Evolutionary conservation across 2,797 vertebrate species (phyloP), one percentile per base, ranked within the genome.

Genomic region (Neosilurus hyrtlii): DNA sequence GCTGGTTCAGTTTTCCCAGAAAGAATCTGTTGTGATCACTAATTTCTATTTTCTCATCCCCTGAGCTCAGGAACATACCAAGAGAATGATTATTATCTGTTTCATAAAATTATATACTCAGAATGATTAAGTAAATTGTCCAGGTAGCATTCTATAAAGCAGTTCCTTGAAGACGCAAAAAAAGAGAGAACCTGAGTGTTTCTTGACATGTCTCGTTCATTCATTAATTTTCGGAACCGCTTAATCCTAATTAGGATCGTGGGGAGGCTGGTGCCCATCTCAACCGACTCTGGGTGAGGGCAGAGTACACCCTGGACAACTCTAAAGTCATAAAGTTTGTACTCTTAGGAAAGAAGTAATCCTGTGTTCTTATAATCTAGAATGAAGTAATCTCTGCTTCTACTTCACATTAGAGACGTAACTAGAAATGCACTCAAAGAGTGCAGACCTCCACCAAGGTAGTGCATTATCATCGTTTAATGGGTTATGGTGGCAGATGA

Each of bases 1-100:
- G 70, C 85, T 82, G 83, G 74, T 83, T 70, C 54, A 43, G 51
- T 63, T 37, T 83, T 85, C 84, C 83, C 78, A 30, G 79, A 85
- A 86, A 74, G 59, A 61, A 12, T 14, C 81, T 78, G 52, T 75
- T 54, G 61, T 81, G 77, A 37, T 35, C 57, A 56, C 30, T 81
- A 66, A 54, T 87, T 59, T 73, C 62, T 63, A 43, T 22, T 57
- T n/a, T 8, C 24, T 20, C 22, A 52, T 83, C 56, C 67, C 77
- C 24, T 2, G 57, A 72, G 57, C 54, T 79, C 20, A 43, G 12
- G 22, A 61, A 15, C 59, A 24, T 65, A 37, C 20, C 35, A 57
- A 79, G 35, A 61, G 63, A 12, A 59, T 15, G 35, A 78, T 61
- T 71, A 62, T 70, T 49, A n/a, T n/a, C 37, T n/a, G 72, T 26